These are phyloP conservation scores for Tyria jacobaeae DNA, from an alignment of 2,888 invertebrate species.

Conservation along the genomic window DNA sequence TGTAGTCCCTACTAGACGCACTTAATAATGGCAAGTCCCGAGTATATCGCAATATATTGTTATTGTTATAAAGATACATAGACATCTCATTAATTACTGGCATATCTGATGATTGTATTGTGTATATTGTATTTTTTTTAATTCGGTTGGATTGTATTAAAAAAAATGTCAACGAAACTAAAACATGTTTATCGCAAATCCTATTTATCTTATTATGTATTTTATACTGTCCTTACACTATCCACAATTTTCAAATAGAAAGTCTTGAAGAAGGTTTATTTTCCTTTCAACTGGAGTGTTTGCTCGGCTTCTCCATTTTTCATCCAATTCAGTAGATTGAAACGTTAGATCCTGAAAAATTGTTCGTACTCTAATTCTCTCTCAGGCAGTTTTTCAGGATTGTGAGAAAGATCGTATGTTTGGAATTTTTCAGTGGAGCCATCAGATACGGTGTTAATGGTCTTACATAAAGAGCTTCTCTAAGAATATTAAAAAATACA, in stretches of 20 bases:
- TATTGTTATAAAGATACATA: too few species aligned
- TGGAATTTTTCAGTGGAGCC: not conserved
- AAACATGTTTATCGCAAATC: not conserved
- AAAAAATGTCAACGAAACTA: not conserved
- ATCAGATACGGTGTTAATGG: not conserved
- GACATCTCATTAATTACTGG: too few species aligned
- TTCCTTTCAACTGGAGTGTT: conserved; percentile 24
- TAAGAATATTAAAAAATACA: too few species aligned
- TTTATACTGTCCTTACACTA: conserved; percentile 2
- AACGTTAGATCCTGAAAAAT: conserved; percentile 40
- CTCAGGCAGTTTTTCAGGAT: conserved; percentile 30
- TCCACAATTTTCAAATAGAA: conserved; percentile 15
- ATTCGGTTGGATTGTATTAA: not conserved
- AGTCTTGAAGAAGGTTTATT: conserved; percentile 16
- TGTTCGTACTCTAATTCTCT: conserved; percentile 32
- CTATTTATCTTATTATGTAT: too few species aligned
- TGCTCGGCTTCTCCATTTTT: conserved; percentile 30
- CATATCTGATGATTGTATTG: too few species aligned
- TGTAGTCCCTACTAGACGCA: too few species aligned
- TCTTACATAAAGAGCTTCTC: too few species aligned
- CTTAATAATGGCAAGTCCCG: too few species aligned
- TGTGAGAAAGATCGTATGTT: not conserved
- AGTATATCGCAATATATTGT: too few species aligned
- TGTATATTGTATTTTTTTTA: too few species aligned
- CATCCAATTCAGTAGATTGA: conserved; percentile 37